phyloP scores from a whole-genome alignment of 2,113 vertebrate genomes.

The Brienomyrus brachyistius region DNA sequence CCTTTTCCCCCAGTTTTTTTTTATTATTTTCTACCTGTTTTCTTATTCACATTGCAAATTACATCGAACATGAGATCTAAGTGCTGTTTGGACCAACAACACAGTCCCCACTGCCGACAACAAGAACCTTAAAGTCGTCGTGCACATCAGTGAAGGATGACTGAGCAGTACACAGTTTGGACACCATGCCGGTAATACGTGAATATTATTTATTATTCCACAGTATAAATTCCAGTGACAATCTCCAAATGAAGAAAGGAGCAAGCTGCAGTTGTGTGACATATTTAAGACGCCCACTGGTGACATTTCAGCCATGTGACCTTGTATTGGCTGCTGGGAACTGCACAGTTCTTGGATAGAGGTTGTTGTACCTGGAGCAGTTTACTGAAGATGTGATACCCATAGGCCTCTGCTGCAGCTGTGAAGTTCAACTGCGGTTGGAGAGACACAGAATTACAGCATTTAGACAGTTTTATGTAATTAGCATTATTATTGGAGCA shows the following conservation, averaged over 20 bases:
- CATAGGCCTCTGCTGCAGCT: slow-evolving; percentile 62
- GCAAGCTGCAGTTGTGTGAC: neutral
- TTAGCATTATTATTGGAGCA: neutral
- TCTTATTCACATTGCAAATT: neutral
- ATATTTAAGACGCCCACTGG: neutral
- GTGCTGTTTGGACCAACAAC: neutral
- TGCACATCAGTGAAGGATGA: neutral
- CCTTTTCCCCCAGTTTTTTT: neutral
- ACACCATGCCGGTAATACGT: neutral
- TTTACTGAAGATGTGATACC: slow-evolving; percentile 74
- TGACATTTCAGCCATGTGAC: neutral
- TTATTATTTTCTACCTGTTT: neutral
- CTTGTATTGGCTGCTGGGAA: neutral
- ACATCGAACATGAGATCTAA: neutral
- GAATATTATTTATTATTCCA: neutral
- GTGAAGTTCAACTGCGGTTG: slow-evolving; percentile 68
- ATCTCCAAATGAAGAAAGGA: neutral
- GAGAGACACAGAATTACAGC: neutral
- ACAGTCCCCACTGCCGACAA: neutral
- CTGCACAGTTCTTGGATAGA: neutral
- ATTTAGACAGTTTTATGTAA: neutral
- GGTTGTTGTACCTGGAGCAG: slow-evolving; percentile 68
- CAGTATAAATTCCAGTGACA: neutral
- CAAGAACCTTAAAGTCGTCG: neutral
- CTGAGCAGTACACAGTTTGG: neutral